A percentile compares a stretch with the other conserved stretches of the same genome.
Evolutionary conservation across 2,113 vertebrate genomes (phyloP).

Genomic region (Xyliphius kryptos): DNA sequence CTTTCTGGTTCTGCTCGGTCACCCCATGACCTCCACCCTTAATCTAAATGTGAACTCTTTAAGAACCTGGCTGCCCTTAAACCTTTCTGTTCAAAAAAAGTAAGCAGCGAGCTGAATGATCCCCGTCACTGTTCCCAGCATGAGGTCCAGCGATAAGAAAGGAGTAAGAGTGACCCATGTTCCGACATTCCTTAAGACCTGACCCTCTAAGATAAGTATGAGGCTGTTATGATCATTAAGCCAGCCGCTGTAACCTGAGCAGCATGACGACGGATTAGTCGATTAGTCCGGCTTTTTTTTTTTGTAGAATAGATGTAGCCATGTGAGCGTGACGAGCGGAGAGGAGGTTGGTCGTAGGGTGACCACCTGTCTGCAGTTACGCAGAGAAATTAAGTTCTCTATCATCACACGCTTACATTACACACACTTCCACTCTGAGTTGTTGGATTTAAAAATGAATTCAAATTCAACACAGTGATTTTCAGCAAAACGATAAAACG

Average conservation of each 20-base stretch:
- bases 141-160: neutral
- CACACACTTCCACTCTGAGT: too few relatives aligned
- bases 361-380: too few relatives aligned
- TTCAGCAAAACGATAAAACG: too few relatives aligned
- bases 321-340: neutral
- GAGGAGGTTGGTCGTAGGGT: too few relatives aligned
- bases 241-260: neutral
- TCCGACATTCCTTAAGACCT: neutral
- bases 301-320: neutral
- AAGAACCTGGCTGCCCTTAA: neutral
- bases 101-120: neutral
- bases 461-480: too few relatives aligned
- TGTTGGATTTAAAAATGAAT: too few relatives aligned
- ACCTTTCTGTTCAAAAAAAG: neutral
- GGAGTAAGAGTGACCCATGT: neutral
- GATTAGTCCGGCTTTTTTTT: neutral
- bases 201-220: neutral
- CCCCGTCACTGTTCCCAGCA: neutral
- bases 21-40: neutral
- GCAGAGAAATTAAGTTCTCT: too few relatives aligned
- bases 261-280: neutral
- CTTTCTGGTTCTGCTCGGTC: conserved; percentile 1
- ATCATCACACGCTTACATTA: too few relatives aligned
- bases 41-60: neutral
- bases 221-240: neutral